Conservation (phyloP, 1,140 invertebrate species). For the Leptopilina boulardi region DNA sequence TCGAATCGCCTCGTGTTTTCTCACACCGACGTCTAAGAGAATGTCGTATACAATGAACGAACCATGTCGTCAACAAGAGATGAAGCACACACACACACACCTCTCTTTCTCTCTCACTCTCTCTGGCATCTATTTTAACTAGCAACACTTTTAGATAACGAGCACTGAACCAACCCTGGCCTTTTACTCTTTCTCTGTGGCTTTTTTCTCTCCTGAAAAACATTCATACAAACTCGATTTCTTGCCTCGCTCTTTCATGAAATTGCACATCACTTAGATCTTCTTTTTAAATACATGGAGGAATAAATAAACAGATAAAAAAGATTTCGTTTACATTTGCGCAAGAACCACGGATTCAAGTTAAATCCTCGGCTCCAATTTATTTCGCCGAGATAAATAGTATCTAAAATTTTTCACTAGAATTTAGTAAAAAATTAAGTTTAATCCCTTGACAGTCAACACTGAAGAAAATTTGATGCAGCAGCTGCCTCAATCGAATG, state of each 20-base stretch:
- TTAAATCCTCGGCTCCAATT: no score
- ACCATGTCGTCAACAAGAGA: conserved; percentile 40
- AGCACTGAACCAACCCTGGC: neutral
- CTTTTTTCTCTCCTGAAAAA: neutral
- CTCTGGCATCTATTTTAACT: neutral
- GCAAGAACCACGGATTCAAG: no score
- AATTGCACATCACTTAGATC: neutral
- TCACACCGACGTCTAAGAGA: conserved; percentile 29
- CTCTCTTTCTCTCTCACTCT: conserved; percentile 34
- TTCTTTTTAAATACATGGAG: neutral
- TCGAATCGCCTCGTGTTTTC: conserved; percentile 48
- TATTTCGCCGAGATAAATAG: no score
- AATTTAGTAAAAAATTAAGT: no score
- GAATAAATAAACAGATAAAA: neutral
- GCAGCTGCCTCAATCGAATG: no score
- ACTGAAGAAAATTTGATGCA: no score
- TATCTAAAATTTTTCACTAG: no score
- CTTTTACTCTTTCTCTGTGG: neutral
- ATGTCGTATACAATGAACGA: conserved; percentile 48
- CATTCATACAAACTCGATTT: neutral
- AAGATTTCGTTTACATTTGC: neutral
- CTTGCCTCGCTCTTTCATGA: neutral
- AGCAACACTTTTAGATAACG: conserved; percentile 52
- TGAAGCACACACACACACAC: conserved; percentile 29
- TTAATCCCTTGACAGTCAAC: no score